Evolutionary conservation across 2,797 vertebrate species (phyloP).

Genomic region (Peromyscus eremicus): DNA sequence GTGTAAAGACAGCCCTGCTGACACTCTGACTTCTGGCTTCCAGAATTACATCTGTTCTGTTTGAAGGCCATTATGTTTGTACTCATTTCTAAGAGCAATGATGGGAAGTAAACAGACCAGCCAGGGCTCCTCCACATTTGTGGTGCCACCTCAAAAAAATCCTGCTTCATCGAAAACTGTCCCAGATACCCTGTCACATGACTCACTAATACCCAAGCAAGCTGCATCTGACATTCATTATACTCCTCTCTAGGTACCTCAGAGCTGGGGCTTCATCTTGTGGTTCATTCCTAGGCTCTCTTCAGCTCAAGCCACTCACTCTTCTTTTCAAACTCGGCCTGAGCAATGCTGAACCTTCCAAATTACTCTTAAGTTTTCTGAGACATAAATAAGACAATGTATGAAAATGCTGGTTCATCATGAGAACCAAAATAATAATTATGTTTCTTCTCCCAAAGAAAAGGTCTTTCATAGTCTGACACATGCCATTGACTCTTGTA

Average conservation of each 20-base stretch:
- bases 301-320: neutral
- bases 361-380: neutral
- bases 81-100: neutral
- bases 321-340: neutral
- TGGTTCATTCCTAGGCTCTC: neutral
- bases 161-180: neutral
- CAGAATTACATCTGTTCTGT: neutral
- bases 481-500: neutral
- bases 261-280: neutral
- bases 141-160: neutral
- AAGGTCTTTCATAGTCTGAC: neutral
- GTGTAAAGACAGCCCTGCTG: neutral
- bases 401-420: neutral
- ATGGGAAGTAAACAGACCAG: neutral
- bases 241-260: no score
- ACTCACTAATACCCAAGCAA: neutral
- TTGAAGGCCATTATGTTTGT: neutral
- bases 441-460: neutral
- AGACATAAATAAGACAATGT: neutral
- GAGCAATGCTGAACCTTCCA: neutral
- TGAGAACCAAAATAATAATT: neutral
- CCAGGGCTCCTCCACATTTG: neutral
- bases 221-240: neutral
- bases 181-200: neutral
- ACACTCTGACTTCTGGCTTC: neutral